Base-by-base conservation (phyloP, 2,797 vertebrate species). In the Phyllotis vaccarum region DNA sequence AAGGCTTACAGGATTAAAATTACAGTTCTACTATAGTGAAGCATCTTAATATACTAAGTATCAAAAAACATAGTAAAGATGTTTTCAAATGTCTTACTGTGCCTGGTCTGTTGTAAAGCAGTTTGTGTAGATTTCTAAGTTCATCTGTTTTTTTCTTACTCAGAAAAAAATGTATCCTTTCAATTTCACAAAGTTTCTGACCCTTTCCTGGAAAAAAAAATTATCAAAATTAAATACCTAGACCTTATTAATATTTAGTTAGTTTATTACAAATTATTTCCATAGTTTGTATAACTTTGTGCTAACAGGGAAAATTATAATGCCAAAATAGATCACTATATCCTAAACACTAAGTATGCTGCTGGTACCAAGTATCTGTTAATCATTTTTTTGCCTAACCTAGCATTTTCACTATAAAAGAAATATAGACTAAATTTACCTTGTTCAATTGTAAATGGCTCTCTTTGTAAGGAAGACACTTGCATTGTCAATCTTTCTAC, bases 41-140 rank as follows among this genome's bases (percentile, higher is more conserved):
- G 29, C 86, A 92, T 66, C 87, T 93, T 66, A 94, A 90, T 52
- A 96, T 19, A 60, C 3, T 81, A 96, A 82, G 89, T 27, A 85
- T 58, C 40, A n/a, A 90, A 91, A 49, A 49, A 95, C 27, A 37
- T 86, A 17, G 68, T 81, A 95, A 89, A 96, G 70, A 14, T 83
- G 88, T 66, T 70, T 62, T 76, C 75, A 89, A 89, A 78, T 6
- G 58, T 87, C 98, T 98, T 99, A 99, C 99, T 98, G 99, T 99
- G 98, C 99, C 99, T 1, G 99, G 99, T 64, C 99, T 98, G 98
- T 99, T 99, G 94, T 99, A 99, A 95, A 99, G 98, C 93, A 99
- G 99, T 98, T 99, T 98, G 97, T 99, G 99, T 85, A 99, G 99
- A 95, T 99, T 99, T 97, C 99, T 99, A 94, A 99, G 99, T 96